Conservation (phyloP, 1,140 invertebrate species). For the Zelostemma sp. region DNA sequence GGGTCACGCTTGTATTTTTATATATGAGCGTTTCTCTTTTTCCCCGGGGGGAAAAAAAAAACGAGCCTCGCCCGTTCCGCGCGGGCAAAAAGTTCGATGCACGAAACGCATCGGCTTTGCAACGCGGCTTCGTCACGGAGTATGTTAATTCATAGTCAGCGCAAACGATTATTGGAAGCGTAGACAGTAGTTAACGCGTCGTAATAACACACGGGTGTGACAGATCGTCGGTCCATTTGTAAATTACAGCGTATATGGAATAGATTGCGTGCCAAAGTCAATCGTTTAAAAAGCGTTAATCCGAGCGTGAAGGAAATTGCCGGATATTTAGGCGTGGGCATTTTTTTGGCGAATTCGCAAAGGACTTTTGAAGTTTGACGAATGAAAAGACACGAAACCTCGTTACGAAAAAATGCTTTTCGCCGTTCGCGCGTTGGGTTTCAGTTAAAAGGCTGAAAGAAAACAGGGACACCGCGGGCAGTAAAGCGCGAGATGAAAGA, state of each 20-base stretch:
- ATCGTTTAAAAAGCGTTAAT: slow-evolving; percentile 3
- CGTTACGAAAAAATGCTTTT: too few species aligned
- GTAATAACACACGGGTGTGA: background rate
- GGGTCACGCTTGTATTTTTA: too few species aligned
- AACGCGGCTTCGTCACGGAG: too few species aligned
- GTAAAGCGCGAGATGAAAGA: background rate
- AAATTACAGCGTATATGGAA: slow-evolving; percentile 1
- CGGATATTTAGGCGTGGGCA: background rate
- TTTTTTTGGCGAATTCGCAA: too few species aligned
- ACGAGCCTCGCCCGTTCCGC: background rate
- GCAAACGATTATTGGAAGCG: background rate
- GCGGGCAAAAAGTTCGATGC: background rate
- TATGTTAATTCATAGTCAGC: too few species aligned
- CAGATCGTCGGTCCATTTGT: slow-evolving; percentile 7
- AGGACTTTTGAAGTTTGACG: too few species aligned
- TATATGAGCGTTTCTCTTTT: too few species aligned
- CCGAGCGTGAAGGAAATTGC: slow-evolving; percentile 8
- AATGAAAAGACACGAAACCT: too few species aligned
- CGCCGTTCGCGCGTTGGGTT: too few species aligned
- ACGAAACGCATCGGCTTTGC: too few species aligned
- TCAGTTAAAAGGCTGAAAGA: background rate
- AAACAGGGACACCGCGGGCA: background rate
- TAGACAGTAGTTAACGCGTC: background rate
- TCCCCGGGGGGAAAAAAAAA: too few species aligned
- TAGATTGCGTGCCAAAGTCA: slow-evolving; percentile 5